Evolutionary conservation across 2,113 vertebrate species (phyloP), one percentile per base, ranked within the genome.

Genomic region (Aleadryas rufinucha): DNA sequence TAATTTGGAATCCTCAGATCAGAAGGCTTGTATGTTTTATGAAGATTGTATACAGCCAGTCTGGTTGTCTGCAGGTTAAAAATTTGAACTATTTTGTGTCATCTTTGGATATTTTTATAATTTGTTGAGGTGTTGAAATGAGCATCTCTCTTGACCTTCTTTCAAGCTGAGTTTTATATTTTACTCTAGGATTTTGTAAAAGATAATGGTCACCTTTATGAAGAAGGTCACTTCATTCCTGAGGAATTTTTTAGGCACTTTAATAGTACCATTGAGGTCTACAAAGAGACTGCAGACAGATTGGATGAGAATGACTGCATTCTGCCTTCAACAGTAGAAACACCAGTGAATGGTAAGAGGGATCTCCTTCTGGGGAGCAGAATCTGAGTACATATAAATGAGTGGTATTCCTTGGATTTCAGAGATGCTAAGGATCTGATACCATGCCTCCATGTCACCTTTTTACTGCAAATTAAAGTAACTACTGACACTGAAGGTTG

Each of bases 181-280:
- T 94, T 89, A 72, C 27, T 42, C 41, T 93, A 98, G 98, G 92
- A 97, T 98, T 94, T 98, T 96, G 97, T 97, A 95, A 97, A 94
- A 91, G 92, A 97, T 92, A 96, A 95, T 80, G 97, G 90, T 86
- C 97, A 97, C 65, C 95, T 97, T 88, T 97, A 95, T 95, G 94
- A 97, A 92, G 93, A 95, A 94, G 96, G 74, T 65, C 72, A 1
- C 18, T 98, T 98, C 91, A 80, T 97, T 96, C 98, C 98, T 69
- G 97, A 97, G 96, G 94, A 98, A 9, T 98, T 98, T 97, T 98
- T 98, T 96, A 95, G 89, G 70, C 97, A 96, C 94, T 98, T 98
- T 97, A 98, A 98, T 84, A 98, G 31, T 89, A 98, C 98, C 75
- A 98, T 98, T 63, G 97, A 98, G 84, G 98, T 97, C 71, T 98